Conservation (phyloP, 2,797 vertebrate genomes). For the Natrix natrix region DNA sequence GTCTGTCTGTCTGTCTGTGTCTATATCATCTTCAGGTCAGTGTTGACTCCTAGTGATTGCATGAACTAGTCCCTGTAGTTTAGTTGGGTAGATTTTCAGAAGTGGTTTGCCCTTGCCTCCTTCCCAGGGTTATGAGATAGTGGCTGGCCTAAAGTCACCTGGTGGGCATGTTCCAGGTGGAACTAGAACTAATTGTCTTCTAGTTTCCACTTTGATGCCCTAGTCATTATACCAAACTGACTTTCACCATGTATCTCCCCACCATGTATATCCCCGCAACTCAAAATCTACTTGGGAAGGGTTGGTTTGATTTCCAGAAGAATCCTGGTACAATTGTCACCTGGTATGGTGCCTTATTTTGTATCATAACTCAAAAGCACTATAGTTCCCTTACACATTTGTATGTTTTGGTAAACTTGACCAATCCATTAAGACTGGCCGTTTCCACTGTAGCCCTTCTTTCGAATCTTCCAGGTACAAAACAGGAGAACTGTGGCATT, state of each 20-base stretch:
- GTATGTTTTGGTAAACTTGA: neutral
- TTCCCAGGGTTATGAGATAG: neutral
- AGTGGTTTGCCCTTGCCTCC: neutral
- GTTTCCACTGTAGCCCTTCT: neutral
- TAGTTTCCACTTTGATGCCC: neutral
- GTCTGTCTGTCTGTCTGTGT: neutral
- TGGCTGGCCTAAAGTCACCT: neutral
- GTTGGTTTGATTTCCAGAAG: neutral
- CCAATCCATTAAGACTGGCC: neutral
- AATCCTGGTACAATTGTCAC: neutral
- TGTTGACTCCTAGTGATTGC: neutral
- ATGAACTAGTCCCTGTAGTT: neutral
- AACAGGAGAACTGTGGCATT: neutral
- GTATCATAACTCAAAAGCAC: neutral
- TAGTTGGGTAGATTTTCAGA: neutral
- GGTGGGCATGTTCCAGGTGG: neutral
- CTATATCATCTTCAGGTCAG: neutral
- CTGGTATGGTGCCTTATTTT: neutral
- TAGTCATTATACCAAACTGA: neutral
- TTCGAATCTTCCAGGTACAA: neutral
- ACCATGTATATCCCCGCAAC: neutral
- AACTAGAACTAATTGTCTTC: neutral
- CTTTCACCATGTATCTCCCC: neutral
- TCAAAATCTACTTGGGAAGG: neutral
- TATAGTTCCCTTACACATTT: neutral